Evolutionary conservation across 2,888 invertebrate species (phyloP), one percentile per base, ranked within the genome.

Genomic region (Eurytoma californica): DNA sequence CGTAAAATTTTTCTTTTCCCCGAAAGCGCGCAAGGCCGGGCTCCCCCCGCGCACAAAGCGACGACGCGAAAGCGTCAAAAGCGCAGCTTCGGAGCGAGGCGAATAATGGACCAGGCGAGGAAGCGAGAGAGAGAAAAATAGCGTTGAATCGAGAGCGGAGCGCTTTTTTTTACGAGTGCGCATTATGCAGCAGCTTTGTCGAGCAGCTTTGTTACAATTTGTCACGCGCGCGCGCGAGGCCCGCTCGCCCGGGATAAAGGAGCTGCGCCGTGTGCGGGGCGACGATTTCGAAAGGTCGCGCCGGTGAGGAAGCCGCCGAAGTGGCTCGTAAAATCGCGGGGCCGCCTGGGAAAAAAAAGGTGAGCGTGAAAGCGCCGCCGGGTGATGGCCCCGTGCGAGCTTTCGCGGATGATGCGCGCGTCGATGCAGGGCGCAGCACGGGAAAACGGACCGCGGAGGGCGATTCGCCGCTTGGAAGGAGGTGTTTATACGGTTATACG

Each of bases 171-270:
- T 70, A 79, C 65, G 74, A 49, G 67, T 57, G 47, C 65, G 24
- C 55, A 39, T 63, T 58, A 24, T 28, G 55, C 58, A 30, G 65
- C 60, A 30, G 65, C 60, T 80, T 80, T 80, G 79, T 80, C 72
- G 55, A 60, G 75, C n/a, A n/a, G n/a, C n/a, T n/a, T n/a, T n/a
- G n/a, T 76, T 80, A 80, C 72, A 76, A 80, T 80, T 80, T 76
- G 79, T 80, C 75, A 80, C 72, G 72, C 72, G 47, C 61, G 18
- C 30, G 61, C 39, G 65, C 58, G 55, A 16, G 18, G 14, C 18
- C 68, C 0, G 7, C 7, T 39, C 39, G 39, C 39, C 39, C 39
- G 39, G 39, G 39, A 39, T 39, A 39, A 39, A 39, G 39, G 39
- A 39, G 7, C 39, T 39, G 39, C 39, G 39, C 7, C 39, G 39